Percentiles rank a stretch among this genome's conserved stretches.
These are phyloP conservation scores for Anticlea derivata DNA, from an alignment of 2,888 invertebrate species.

Conservation along the genomic window DNA sequence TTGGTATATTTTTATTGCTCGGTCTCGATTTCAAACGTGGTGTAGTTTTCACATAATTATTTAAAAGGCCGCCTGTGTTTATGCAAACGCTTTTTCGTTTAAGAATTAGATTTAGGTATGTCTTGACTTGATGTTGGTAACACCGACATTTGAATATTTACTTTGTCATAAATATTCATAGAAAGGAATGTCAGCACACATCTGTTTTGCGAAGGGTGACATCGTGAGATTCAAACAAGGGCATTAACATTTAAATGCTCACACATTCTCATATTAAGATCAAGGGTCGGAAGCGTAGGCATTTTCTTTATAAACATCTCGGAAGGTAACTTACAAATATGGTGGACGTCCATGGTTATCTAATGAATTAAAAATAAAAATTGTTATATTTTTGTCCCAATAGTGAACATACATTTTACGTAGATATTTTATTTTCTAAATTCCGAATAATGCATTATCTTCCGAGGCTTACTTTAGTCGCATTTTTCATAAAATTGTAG, in stretches of 20 bases:
- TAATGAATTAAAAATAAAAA: background rate
- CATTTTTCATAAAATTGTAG: no score
- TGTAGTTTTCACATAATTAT: constrained; percentile 5
- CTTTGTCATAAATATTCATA: constrained; percentile 31
- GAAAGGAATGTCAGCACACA: constrained; percentile 19
- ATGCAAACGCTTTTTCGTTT: background rate
- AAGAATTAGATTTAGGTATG: background rate
- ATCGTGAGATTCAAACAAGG: constrained; percentile 18
- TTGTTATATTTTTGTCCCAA: no score
- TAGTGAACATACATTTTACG: no score
- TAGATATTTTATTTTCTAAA: no score
- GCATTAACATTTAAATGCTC: constrained; percentile 17
- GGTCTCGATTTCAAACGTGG: constrained; percentile 3
- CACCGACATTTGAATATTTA: constrained; percentile 15
- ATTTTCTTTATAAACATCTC: background rate
- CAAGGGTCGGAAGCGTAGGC: background rate
- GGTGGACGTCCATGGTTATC: background rate
- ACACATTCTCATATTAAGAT: constrained; percentile 9
- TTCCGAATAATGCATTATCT: no score
- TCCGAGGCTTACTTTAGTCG: no score
- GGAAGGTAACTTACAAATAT: background rate
- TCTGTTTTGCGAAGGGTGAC: constrained; percentile 22
- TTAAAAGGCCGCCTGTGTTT: background rate
- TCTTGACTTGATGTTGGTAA: constrained; percentile 7
- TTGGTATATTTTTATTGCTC: constrained; percentile 19